Percentiles rank a stretch among this genome's conserved stretches.
These are phyloP conservation scores for Allophyes oxyacanthae DNA, from an alignment of 2,888 invertebrate genomes.

Conservation along the genomic window DNA sequence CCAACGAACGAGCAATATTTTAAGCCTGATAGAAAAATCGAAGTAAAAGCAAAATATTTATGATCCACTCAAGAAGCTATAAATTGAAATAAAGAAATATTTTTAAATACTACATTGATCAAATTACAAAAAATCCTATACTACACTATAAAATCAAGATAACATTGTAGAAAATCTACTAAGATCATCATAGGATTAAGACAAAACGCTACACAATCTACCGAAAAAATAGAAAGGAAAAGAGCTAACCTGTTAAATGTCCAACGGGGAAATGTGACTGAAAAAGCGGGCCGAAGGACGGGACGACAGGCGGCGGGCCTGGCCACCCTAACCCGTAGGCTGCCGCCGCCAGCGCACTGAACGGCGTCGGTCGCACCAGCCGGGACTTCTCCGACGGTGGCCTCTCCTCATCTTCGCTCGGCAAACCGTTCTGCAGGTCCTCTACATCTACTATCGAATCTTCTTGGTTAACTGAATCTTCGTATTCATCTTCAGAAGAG, in stretches of 20 bases:
- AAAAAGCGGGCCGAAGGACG: conserved; percentile 91
- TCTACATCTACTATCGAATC: conserved; percentile 94
- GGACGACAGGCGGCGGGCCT: conserved; percentile 88
- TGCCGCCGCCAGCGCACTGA: conserved; percentile 92
- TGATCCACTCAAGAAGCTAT: too few species aligned
- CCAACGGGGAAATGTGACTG: conserved; percentile 90
- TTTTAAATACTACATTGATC: too few species aligned
- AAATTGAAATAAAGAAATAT: too few species aligned
- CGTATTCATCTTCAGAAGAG: conserved; percentile 90
- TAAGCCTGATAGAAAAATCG: too few species aligned
- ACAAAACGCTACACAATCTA: too few species aligned
- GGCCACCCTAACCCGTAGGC: conserved; percentile 91
- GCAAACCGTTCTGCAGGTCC: conserved; percentile 91
- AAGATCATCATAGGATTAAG: too few species aligned
- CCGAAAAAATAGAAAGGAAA: neutral
- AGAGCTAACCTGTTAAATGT: conserved; percentile 81
- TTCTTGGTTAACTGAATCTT: conserved; percentile 92
- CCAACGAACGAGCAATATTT: too few species aligned
- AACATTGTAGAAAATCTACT: too few species aligned
- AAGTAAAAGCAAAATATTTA: too few species aligned
- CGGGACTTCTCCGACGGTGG: conserved; percentile 74
- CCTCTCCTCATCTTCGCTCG: conserved; percentile 85
- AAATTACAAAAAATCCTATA: too few species aligned
- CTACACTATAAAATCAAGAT: too few species aligned
- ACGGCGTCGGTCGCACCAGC: conserved; percentile 93